These are phyloP conservation scores for Tolmerus cingulatus DNA, from an alignment of 2,888 invertebrate species.

Conservation along the genomic window DNA sequence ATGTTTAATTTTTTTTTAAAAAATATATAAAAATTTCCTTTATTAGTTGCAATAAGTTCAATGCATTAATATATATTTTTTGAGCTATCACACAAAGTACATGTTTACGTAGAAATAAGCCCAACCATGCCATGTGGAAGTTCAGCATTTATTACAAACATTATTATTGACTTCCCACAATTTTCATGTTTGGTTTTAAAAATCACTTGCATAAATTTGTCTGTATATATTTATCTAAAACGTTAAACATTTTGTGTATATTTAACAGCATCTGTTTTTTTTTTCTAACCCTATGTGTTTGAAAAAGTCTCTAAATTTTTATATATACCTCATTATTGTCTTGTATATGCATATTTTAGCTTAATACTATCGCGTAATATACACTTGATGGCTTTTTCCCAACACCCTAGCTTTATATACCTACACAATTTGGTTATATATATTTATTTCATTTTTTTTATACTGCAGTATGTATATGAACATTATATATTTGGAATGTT, in stretches of 20 bases:
- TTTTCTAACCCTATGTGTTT: conserved; percentile 19
- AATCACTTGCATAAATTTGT: conserved; percentile 36
- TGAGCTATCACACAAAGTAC: conserved; percentile 31
- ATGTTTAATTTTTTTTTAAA: neutral
- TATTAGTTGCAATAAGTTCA: neutral
- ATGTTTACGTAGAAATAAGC: conserved; percentile 21
- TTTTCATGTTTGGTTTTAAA: conserved; percentile 9
- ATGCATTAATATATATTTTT: neutral
- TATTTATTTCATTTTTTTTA: neutral
- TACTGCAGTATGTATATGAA: conserved; percentile 27
- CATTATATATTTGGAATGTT: neutral
- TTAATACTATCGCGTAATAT: neutral
- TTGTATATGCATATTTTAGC: conserved; percentile 13
- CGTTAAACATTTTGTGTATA: conserved; percentile 38
- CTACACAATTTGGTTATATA: conserved; percentile 3
- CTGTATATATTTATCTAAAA: conserved; percentile 43
- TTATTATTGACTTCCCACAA: neutral
- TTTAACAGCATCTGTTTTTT: conserved; percentile 12
- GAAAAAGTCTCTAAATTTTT: conserved; percentile 10
- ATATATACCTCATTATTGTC: conserved; percentile 30
- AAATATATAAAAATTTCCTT: neutral
- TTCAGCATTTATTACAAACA: neutral
- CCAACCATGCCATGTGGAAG: neutral
- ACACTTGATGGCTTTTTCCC: neutral
- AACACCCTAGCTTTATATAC: neutral